Evolutionary conservation across 1,140 invertebrate genomes (phyloP).

Genomic region (Drosophila nigromelanica): DNA sequence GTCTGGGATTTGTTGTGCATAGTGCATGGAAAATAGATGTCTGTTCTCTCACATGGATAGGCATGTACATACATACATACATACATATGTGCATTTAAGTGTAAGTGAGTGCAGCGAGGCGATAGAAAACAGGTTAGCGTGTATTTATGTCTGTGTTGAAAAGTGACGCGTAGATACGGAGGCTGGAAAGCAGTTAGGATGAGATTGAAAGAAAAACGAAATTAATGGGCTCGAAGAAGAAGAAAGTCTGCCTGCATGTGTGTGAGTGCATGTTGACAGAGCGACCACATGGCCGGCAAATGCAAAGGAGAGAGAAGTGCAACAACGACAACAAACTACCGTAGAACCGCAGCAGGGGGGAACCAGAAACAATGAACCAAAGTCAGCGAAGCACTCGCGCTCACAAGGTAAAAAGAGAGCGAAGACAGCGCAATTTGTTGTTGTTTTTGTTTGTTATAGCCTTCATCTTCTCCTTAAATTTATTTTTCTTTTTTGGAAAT

Average conservation of each 20-base stretch:
- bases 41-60: conserved; percentile 15
- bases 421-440: conserved; percentile 11
- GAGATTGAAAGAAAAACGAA: conserved; percentile 66
- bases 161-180: conserved; percentile 25
- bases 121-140: conserved; percentile 70
- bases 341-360: conserved; percentile 63
- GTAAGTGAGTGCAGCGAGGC: conserved; percentile 37
- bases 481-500: conserved; percentile 31
- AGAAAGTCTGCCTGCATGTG: conserved; percentile 8
- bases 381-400: conserved; percentile 31
- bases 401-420: conserved; percentile 24
- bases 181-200: conserved; percentile 59
- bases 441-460: conserved; percentile 2
- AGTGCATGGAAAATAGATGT: conserved; percentile 35
- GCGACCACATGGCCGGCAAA: conserved; percentile 50
- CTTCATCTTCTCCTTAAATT: conserved; percentile 16
- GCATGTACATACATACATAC: conserved; percentile 8
- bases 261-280: conserved; percentile 33
- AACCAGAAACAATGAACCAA: conserved; percentile 31
- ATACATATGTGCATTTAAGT: conserved; percentile 6
- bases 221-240: conserved; percentile 27
- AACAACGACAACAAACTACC: conserved; percentile 53
- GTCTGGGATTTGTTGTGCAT: conserved; percentile 42
- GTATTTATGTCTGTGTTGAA: conserved; percentile 47
- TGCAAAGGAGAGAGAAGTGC: conserved; percentile 50